A percentile compares a stretch with the other conserved stretches of the same genome.
Conservation (phyloP, 2,113 vertebrate genomes). For the Strix aluco region DNA sequence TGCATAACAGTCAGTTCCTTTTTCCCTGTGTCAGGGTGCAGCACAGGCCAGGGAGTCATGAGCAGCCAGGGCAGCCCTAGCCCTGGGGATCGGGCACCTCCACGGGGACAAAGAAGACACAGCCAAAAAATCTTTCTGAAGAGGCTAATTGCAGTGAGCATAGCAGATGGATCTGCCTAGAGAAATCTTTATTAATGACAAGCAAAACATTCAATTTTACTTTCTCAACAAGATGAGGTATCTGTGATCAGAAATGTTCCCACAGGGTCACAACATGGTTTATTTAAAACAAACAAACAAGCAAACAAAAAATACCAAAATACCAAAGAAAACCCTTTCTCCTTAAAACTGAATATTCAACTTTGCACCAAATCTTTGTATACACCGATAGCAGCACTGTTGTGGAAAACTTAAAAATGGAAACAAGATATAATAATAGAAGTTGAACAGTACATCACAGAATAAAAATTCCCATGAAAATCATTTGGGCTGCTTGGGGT, state of each 20-base stretch:
- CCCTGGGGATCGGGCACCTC: not conserved
- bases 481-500: not conserved
- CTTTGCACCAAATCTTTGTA: not conserved
- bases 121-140: not conserved
- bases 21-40: not conserved
- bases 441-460: not conserved
- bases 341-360: not conserved
- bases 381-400: not conserved
- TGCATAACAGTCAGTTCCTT: not conserved
- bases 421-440: not conserved
- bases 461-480: not conserved
- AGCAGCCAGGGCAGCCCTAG: not conserved
- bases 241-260: not conserved
- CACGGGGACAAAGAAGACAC: not conserved
- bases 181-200: not conserved
- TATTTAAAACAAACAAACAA: not conserved
- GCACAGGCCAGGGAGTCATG: not conserved
- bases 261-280: not conserved
- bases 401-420: not conserved
- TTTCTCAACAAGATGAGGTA: not conserved
- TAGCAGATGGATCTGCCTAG: not conserved
- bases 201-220: not conserved
- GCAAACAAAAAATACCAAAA: not conserved
- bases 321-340: not conserved
- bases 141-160: not conserved